phyloP scores from a whole-genome alignment of 1,140 invertebrate species.

The Notospermus geniculatus region DNA sequence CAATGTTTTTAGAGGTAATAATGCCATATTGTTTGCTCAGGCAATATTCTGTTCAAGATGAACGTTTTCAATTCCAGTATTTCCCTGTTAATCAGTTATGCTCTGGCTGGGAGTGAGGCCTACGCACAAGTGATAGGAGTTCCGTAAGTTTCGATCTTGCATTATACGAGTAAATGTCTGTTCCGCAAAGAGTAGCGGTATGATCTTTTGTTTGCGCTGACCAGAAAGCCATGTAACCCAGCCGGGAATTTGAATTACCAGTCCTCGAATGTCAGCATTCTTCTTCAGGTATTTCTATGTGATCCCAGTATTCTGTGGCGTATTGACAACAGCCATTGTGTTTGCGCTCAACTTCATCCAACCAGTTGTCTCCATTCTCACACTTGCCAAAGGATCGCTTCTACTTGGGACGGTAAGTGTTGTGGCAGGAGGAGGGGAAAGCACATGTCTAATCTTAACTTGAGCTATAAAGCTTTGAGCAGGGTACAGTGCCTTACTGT shows the following conservation, averaged over 20 bases:
- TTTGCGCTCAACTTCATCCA: conserved; percentile 46
- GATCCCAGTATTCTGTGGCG: conserved; percentile 48
- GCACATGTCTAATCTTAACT: too few relatives aligned
- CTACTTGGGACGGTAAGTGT: conserved; percentile 48
- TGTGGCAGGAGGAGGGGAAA: not conserved
- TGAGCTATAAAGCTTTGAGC: too few relatives aligned
- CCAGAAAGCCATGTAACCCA: too few relatives aligned
- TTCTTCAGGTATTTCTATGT: conserved; percentile 38
- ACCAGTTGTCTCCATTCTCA: conserved; percentile 46
- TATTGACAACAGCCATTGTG: conserved; percentile 39
- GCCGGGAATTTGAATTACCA: too few relatives aligned
- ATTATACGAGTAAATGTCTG: too few relatives aligned
- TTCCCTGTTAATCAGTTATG: conserved; percentile 46
- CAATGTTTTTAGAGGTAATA: too few relatives aligned
- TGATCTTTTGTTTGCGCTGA: too few relatives aligned
- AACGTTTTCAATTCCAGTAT: too few relatives aligned
- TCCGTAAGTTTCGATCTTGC: conserved; percentile 30
- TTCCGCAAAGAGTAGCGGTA: too few relatives aligned
- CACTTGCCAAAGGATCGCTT: conserved; percentile 48
- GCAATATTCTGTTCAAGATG: conserved; percentile 14
- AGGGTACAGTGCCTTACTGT: too few relatives aligned
- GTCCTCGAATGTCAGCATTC: too few relatives aligned
- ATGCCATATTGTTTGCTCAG: not conserved
- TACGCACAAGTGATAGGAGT: conserved; percentile 42
- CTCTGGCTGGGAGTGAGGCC: conserved; percentile 49